A percentile compares a stretch with the other conserved stretches of the same genome.
phyloP scores from a whole-genome alignment of 2,888 invertebrate genomes.

The Pyralis farinalis region DNA sequence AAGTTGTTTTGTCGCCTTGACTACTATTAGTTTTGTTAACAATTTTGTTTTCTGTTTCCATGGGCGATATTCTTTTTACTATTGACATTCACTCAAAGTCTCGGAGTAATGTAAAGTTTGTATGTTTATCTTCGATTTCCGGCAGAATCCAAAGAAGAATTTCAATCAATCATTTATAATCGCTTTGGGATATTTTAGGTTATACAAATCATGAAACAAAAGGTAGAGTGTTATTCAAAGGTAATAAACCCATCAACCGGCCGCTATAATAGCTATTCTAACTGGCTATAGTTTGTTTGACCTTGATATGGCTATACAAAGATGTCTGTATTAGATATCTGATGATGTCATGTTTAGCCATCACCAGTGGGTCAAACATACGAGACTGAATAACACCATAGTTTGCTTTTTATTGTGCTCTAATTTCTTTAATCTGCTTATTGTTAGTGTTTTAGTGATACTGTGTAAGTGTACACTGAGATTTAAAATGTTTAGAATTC shows the following conservation, averaged over 20 bases:
- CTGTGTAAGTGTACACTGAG: neutral
- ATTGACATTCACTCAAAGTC: too few species aligned
- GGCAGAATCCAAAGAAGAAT: too few species aligned
- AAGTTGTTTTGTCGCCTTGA: too few species aligned
- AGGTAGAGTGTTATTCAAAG: conserved; percentile 53
- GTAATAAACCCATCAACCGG: conserved; percentile 30
- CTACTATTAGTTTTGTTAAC: too few species aligned
- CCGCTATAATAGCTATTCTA: conserved; percentile 16
- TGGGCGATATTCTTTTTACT: conserved; percentile 16
- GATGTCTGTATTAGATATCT: conserved; percentile 29
- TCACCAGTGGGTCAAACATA: neutral
- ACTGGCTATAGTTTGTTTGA: conserved; percentile 14
- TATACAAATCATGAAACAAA: conserved; percentile 57
- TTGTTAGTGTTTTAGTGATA: too few species aligned
- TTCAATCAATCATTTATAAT: neutral
- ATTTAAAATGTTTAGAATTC: neutral
- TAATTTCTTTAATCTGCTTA: too few species aligned
- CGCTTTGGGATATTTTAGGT: conserved; percentile 38
- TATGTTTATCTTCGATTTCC: too few species aligned
- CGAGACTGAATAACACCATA: neutral
- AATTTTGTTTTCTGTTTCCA: conserved; percentile 14
- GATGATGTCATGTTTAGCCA: conserved; percentile 36
- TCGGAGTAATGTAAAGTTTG: too few species aligned
- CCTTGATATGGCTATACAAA: conserved; percentile 33
- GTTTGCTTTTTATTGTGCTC: too few species aligned